phyloP scores from a whole-genome alignment of 1,140 invertebrate species.

The Copidosoma floridanum region DNA sequence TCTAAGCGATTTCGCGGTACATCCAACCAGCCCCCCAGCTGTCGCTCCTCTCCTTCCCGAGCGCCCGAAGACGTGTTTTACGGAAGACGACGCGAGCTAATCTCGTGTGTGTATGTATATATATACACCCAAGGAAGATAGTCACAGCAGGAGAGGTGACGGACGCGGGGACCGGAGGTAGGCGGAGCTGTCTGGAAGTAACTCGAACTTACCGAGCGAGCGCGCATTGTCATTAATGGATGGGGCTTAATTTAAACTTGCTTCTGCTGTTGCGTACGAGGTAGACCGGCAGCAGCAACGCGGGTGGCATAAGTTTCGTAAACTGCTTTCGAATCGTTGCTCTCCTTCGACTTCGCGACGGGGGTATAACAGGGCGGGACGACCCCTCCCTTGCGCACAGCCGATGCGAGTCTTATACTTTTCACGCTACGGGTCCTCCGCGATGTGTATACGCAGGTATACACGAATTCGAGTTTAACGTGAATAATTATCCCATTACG shows the following conservation, averaged over 20 bases:
- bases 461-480: no score
- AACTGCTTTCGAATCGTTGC: constrained; percentile 22
- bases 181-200: constrained; percentile 15
- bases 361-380: no score
- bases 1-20: constrained; percentile 19
- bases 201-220: constrained; percentile 8
- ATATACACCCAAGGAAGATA: background rate
- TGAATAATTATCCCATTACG: no score
- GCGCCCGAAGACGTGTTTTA: no score
- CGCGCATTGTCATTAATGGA: constrained; percentile 29
- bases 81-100: background rate
- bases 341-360: background rate
- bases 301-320: constrained; percentile 17
- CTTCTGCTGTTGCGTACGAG: no score
- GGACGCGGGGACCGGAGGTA: background rate
- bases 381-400: no score
- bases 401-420: no score
- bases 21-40: constrained; percentile 7
- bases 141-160: background rate
- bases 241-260: constrained; percentile 29
- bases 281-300: no score
- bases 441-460: no score
- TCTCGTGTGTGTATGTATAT: background rate
- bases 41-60: no score
- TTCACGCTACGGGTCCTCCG: no score